Conservation (phyloP, 2,113 vertebrate species). For the Pterocles orientalis region DNA sequence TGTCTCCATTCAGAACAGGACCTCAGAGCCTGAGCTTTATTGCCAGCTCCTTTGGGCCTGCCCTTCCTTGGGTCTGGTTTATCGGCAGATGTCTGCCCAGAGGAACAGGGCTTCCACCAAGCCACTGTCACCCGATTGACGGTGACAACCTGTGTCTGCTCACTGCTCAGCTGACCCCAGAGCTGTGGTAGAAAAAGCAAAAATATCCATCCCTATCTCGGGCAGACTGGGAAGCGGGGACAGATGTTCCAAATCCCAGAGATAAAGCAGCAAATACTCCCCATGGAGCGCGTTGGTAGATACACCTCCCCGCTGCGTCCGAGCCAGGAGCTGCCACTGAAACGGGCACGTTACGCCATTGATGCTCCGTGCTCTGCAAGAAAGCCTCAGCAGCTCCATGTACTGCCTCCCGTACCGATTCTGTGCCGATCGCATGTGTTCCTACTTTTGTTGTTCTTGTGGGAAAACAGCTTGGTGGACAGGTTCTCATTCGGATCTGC, state of each 20-base stretch:
- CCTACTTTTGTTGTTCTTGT: neutral
- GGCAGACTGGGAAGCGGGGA: neutral
- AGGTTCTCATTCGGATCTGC: neutral
- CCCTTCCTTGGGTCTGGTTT: neutral
- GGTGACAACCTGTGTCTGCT: neutral
- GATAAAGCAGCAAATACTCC: neutral
- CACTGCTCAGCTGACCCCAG: neutral
- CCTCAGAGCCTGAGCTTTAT: neutral
- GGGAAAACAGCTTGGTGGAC: neutral
- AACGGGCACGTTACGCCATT: accelerated
- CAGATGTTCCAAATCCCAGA: neutral
- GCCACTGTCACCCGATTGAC: accelerated
- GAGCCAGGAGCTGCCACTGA: neutral
- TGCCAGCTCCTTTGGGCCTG: neutral
- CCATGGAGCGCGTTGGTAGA: accelerated
- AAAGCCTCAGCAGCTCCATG: neutral
- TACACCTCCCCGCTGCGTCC: neutral
- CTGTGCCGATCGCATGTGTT: neutral
- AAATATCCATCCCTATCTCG: neutral
- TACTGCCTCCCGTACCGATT: accelerated
- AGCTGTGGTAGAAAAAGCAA: neutral
- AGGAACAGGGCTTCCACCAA: neutral
- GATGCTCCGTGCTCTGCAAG: accelerated
- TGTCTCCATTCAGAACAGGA: neutral
- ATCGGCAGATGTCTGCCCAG: neutral